Conservation (phyloP, 92 coral and sea anemone genomes). For the Hydrozoanthus gracilis region DNA sequence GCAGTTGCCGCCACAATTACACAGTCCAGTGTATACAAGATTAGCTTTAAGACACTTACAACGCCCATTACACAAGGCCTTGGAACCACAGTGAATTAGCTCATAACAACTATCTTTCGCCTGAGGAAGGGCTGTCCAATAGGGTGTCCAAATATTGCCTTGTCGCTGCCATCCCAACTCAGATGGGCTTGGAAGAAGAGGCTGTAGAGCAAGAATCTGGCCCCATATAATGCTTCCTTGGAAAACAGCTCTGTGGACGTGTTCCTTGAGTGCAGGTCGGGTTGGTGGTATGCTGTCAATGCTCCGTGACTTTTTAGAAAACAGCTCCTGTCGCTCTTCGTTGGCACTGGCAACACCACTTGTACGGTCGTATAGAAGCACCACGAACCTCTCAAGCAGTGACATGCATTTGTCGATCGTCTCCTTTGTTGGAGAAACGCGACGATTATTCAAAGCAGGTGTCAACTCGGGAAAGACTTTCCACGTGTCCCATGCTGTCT, state of each 20-base stretch:
- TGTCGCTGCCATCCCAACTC: slow-evolving; percentile 43
- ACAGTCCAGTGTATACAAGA: too few relatives aligned
- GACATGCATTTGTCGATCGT: slow-evolving; percentile 52
- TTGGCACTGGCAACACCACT: too few relatives aligned
- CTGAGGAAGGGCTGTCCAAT: slow-evolving; percentile 40
- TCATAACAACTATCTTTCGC: too few relatives aligned
- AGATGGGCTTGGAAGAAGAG: too few relatives aligned
- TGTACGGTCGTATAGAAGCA: slow-evolving; percentile 16
- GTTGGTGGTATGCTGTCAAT: slow-evolving; percentile 30
- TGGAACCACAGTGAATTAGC: slow-evolving; percentile 42
- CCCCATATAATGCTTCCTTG: slow-evolving; percentile 31
- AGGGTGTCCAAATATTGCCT: slow-evolving; percentile 29
- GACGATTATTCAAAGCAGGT: slow-evolving; percentile 54
- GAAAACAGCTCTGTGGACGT: slow-evolving; percentile 12
- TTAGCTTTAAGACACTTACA: too few relatives aligned
- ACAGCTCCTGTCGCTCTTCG: too few relatives aligned
- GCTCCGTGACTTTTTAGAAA: slow-evolving; percentile 6
- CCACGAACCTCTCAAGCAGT: slow-evolving; percentile 51
- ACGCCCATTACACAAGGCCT: slow-evolving; percentile 20
- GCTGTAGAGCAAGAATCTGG: too few relatives aligned
- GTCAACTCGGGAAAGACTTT: too few relatives aligned
- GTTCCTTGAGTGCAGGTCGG: neutral
- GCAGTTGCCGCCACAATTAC: too few relatives aligned
- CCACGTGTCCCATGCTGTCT: too few relatives aligned
- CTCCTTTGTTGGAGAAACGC: slow-evolving; percentile 48